Base-by-base conservation (phyloP, 2,888 invertebrate species). In the Mythimna pallens region DNA sequence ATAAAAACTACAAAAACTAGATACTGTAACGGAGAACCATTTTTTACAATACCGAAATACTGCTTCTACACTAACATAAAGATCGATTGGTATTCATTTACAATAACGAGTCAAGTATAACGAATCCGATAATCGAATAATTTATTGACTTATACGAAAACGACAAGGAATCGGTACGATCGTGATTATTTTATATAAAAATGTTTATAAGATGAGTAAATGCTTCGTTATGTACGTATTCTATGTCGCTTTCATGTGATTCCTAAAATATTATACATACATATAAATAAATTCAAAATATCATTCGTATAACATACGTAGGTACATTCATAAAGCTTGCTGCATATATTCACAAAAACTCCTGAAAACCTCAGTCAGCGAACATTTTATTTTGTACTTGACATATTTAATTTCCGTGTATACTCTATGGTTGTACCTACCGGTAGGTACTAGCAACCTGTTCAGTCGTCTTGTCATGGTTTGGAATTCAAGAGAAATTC, bases 21-120 rank as follows among this genome's bases (percentile, higher is more conserved):
- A 92, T 93, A 94, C 93, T 94, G 93, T 88, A 92, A 92, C 88
- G 91, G 90, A 92, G 91, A 91, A 91, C 86, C 85, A 88, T 89
- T 91, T 80, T 91, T 90, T 90, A 94, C 92, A 92, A 92, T 93
- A 92, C 89, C 92, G 88, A 93, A 95, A 95, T 95, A 95, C 94
- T 95, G 95, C 86, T 93, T 92, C 93, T 94, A 94, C 87, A 89
- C 92, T 92, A 93, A 92, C 87, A 87, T 92, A 90, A 92, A 90
- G 88, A 92, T 92, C 89, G 88, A 91, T 90, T 92, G 92, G 90
- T 92, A 91, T 90, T 90, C 90, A 92, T 93, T 92, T 93, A 93
- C 90, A 89, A 89, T 91, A 91, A 91, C 89, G 90, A 93, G 89
- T 90, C 89, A 91, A 91, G 89, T 90, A 87, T 87, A 90, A 88